Evolutionary conservation across 23 tunicate species (phyloP).

Genomic region (Trididemnum nubilum): DNA sequence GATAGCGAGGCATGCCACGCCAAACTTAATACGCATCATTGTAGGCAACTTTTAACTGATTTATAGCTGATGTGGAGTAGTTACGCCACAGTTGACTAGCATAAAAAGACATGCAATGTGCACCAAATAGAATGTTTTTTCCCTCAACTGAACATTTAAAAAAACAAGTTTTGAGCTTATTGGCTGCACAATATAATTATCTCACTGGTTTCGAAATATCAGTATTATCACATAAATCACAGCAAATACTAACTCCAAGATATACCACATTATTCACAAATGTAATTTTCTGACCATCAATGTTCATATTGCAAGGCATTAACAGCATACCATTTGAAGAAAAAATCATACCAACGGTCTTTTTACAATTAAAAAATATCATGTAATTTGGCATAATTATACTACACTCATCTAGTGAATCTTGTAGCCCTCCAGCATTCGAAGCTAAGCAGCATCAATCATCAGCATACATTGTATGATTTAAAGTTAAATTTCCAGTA

Average conservation of each 20-base stretch:
- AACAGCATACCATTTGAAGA: neutral
- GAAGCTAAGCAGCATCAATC: neutral
- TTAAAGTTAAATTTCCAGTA: neutral
- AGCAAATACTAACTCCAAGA: neutral
- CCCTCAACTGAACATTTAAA: no score
- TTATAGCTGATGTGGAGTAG: no score
- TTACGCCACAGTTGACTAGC: no score
- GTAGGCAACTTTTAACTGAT: no score
- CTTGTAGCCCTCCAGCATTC: neutral
- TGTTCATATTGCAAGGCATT: neutral
- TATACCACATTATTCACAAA: neutral
- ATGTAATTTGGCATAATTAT: neutral
- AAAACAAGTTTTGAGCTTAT: neutral
- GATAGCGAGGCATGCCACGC: no score
- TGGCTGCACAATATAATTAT: neutral
- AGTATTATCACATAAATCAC: neutral
- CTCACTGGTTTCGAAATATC: neutral
- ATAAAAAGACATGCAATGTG: no score
- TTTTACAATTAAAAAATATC: neutral
- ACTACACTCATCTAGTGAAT: neutral
- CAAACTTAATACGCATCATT: no score
- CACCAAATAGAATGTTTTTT: no score
- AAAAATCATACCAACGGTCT: neutral
- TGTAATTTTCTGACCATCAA: neutral
- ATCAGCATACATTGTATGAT: neutral